phyloP scores from a whole-genome alignment of 1,140 invertebrate species.

The Drosophila parabipectinata region DNA sequence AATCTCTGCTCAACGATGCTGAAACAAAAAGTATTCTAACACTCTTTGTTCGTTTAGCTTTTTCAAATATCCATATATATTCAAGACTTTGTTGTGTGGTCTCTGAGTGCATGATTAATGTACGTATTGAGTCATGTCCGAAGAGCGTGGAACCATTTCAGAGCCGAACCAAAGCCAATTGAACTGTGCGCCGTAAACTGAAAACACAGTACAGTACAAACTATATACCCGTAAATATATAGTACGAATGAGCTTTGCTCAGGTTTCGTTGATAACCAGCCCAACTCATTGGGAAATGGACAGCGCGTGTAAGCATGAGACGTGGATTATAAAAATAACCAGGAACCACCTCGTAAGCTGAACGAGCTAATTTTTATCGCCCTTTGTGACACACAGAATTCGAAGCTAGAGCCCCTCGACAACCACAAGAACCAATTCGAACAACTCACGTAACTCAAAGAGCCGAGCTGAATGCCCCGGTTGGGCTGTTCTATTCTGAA shows the following conservation, averaged over 20 bases:
- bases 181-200: constrained; percentile 26
- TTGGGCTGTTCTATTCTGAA: constrained; percentile 6
- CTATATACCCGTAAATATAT: not conserved
- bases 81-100: constrained; percentile 27
- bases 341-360: constrained; percentile 11
- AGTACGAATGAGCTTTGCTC: constrained; percentile 21
- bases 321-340: constrained; percentile 34
- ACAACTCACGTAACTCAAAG: constrained; percentile 35
- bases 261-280: constrained; percentile 48
- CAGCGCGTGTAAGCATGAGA: constrained; percentile 56
- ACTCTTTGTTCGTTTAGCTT: constrained; percentile 36
- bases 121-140: constrained; percentile 58
- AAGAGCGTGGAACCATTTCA: constrained; percentile 52
- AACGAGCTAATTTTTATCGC: constrained; percentile 41
- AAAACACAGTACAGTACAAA: constrained; percentile 23
- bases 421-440: not conserved
- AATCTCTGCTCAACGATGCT: constrained; percentile 50
- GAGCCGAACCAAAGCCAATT: constrained; percentile 26
- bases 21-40: constrained; percentile 56
- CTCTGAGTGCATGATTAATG: constrained; percentile 50
- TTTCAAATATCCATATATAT: constrained; percentile 14
- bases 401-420: not conserved
- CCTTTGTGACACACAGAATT: constrained; percentile 18
- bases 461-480: not conserved
- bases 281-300: constrained; percentile 24